Percentiles rank a stretch among this genome's conserved stretches.
Evolutionary conservation across 2,113 vertebrate genomes (phyloP).

Genomic region (Dasyornis broadbenti): DNA sequence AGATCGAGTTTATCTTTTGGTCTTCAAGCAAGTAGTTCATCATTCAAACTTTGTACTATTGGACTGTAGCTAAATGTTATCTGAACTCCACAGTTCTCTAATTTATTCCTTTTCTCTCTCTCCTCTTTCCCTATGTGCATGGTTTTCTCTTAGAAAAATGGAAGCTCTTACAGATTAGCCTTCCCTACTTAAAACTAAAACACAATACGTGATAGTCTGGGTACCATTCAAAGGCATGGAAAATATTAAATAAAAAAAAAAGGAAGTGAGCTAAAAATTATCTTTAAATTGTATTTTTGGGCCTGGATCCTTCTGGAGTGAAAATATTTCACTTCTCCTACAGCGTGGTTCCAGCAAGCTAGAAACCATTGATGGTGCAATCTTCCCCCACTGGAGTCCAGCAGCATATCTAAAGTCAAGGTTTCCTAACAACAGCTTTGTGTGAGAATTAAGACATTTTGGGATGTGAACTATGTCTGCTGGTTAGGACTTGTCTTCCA

Average conservation of each 20-base stretch:
- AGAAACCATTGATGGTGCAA: neutral
- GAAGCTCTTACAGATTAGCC: neutral
- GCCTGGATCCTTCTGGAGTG: neutral
- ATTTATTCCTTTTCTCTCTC: neutral
- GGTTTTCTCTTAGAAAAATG: neutral
- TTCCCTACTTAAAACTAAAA: neutral
- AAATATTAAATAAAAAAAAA: neutral
- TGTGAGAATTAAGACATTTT: neutral
- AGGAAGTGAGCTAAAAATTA: neutral
- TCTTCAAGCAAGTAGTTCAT: neutral
- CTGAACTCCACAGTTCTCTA: neutral
- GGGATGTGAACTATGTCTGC: neutral
- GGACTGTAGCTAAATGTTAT: neutral
- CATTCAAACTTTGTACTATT: neutral
- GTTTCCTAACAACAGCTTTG: neutral
- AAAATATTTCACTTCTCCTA: neutral
- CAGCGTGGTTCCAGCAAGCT: neutral
- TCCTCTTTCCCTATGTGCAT: neutral
- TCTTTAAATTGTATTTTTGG: neutral
- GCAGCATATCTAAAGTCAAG: neutral
- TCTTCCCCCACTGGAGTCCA: neutral
- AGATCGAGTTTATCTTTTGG: neutral
- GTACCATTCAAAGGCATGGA: neutral
- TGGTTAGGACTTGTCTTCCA: neutral
- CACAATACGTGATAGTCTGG: fast-evolving